Base-by-base conservation (phyloP, 2,113 vertebrate genomes). In the Vimba vimba region DNA sequence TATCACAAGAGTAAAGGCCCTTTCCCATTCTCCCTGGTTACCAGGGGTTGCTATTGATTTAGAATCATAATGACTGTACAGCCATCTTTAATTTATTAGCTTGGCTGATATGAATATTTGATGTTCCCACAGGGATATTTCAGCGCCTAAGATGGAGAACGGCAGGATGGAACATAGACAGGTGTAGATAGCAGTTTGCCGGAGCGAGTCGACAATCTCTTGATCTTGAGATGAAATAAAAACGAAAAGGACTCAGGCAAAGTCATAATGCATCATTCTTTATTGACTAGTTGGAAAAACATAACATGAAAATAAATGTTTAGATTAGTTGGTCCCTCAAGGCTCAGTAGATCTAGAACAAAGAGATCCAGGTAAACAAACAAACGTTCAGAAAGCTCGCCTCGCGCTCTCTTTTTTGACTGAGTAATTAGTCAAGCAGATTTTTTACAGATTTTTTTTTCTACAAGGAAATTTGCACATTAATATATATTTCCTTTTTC, bases 201-300 rank as follows among this genome's bases (percentile, higher is more conserved):
- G n/a, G 3, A 66, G 1, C 50, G 39, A 68, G 55, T 17, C 15
- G 8, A 10, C 33, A 23, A 59, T 75, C 68, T 79, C 60, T 13
- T 21, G 23, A 82, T 88, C 30, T 25, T 45, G 60, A 57, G 11
- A 36, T 69, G 50, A 59, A n/a, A 75, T 17, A 80, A 45, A 77
- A 86, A 85, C 27, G 19, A 89, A 86, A 91, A 90, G 79, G 76
- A 93, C 36, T 39, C 45, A 15, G 71, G 19, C 55, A 85, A 73
- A 79, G 74, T 47, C 2, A 73, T 82, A 91, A 89, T 89, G 75
- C 85, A 91, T 94, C 76, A 91, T 93, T 94, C 86, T 95, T 95
- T 95, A 95, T 95, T 95, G 91, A 94, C 93, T 92, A 91, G 92
- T 93, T 93, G 87, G 79, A 92, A 94, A 79, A 94, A 92, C 91